phyloP scores from a whole-genome alignment of 2,888 invertebrate species.

The Eupeodes luniger region DNA sequence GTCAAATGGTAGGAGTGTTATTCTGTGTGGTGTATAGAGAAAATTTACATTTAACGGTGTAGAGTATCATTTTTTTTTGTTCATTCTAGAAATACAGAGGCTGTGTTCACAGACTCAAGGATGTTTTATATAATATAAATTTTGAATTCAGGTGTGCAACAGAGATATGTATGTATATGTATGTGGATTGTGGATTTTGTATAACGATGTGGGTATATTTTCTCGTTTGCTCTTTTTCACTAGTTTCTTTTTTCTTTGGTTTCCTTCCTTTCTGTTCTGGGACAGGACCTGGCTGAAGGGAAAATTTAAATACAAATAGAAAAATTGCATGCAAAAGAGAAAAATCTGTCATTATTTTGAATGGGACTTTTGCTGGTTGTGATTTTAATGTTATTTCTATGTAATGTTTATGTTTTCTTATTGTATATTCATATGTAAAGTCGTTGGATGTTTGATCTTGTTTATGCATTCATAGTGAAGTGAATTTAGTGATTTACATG shows the following conservation, averaged over 20 bases:
- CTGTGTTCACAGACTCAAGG: background rate
- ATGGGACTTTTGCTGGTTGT: constrained; percentile 4
- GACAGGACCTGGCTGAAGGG: background rate
- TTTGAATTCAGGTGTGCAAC: constrained; percentile 28
- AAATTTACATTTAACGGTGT: constrained; percentile 18
- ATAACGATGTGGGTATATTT: background rate
- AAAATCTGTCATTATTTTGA: constrained; percentile 51
- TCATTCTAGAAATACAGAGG: background rate
- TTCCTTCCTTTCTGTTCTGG: constrained; percentile 34
- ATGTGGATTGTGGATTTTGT: background rate
- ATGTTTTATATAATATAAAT: constrained; percentile 21
- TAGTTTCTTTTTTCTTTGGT: background rate
- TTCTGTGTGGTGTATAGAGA: background rate
- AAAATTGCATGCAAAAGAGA: constrained; percentile 55
- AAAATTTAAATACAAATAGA: constrained; percentile 48
- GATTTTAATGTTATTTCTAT: constrained; percentile 15
- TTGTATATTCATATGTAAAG: constrained; percentile 5
- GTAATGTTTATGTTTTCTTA: background rate
- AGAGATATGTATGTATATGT: background rate
- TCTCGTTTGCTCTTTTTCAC: background rate
- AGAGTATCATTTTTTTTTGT: background rate
- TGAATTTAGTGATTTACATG: constrained; percentile 30
- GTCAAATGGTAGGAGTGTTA: background rate
- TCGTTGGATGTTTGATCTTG: constrained; percentile 12
- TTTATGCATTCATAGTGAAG: constrained; percentile 38